Base-by-base conservation (phyloP, 2,797 vertebrate species). In the Typhlichthys eigenmanni region DNA sequence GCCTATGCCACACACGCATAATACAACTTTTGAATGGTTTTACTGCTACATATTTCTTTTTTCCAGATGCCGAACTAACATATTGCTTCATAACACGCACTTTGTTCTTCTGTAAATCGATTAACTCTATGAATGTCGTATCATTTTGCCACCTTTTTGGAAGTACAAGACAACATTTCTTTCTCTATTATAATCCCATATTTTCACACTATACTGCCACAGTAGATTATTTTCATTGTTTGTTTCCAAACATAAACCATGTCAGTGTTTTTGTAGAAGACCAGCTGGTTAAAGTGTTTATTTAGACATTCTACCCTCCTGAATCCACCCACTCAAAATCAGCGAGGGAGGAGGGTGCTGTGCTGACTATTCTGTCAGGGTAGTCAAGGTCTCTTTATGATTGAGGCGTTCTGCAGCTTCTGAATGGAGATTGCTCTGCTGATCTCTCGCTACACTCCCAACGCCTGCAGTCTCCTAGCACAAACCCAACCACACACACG, bases 351-450 rank as follows among this genome's bases (percentile, higher is more conserved):
- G 71, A 68, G 70, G 66, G 24, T 12, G 68, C 72, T 75, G 63
- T 5, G 3, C 60, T 71, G 14, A 13, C 61, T 68, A 76, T 68
- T 80, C 78, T 73, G 76, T 53, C 61, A 7, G 70, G 78, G 79
- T 81, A 79, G 83, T 81, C 85, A 85, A 86, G 85, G 82, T 88
- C 87, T 80, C 60, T 80, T 72, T 54, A 82, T 82, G 75, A 81
- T 80, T 81, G 87, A 84, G 85, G 86, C 66, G 66, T 62, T 79
- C 80, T 77, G 69, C 58, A 75, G 67, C 66, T 80, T 88, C 65
- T 90, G 86, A 90, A 90, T 90, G 84, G 84, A 86, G 67, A 82
- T 74, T 55, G 62, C 76, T 68, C 60, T 38, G 58, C 67, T 66
- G 61, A 69, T 82, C 52, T 58, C 67, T 81, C 53, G 72, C 69